Evolutionary conservation across 2,888 invertebrate genomes (phyloP), one percentile per base, ranked within the genome.

Genomic region (Spicauda simplicius): DNA sequence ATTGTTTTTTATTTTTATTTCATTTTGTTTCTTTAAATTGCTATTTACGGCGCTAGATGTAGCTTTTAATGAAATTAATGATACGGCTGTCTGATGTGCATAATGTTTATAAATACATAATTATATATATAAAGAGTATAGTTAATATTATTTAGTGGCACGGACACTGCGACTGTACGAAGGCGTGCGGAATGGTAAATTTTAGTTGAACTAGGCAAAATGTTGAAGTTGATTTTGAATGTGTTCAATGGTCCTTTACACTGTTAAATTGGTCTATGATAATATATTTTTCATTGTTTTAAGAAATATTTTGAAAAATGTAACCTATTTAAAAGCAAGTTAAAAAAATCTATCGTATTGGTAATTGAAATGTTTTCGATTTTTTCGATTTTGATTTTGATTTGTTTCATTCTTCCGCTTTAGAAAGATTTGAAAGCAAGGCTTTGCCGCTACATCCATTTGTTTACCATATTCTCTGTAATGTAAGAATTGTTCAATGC

Each of bases 31-130:
- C 14, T 14, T 75, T 75, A 77, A 76, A 77, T 78, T 76, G 78
- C 77, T 83, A 78, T 81, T 80, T 85, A 80, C 80, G 77, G 81
- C 82, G 83, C 83, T 86, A 83, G 82, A 72, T 83, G 75, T 84
- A 83, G 81, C 73, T 76, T 77, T 68, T 75, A 74, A 72, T 72
- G 64, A 72, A 76, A 75, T 71, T 67, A 59, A 69, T 69, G 65
- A 73, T 71, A 71, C 70, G 72, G 72, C 70, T 73, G 71, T 61
- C 58, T 66, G 58, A 37, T 37, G 73, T 77, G 72, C 77, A 75
- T 76, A 65, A 65, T 65, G 65, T 65, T 59, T 54, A 65, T 65
- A 65, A 59, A 65, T 64, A 57, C 37, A 70, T 64, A 61, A 48
- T 25, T 25, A 74, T 77, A 75, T 80, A 79, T 78, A 75, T 74